Base-by-base conservation (phyloP, 2,797 vertebrate genomes). In the Smutsia gigantea region DNA sequence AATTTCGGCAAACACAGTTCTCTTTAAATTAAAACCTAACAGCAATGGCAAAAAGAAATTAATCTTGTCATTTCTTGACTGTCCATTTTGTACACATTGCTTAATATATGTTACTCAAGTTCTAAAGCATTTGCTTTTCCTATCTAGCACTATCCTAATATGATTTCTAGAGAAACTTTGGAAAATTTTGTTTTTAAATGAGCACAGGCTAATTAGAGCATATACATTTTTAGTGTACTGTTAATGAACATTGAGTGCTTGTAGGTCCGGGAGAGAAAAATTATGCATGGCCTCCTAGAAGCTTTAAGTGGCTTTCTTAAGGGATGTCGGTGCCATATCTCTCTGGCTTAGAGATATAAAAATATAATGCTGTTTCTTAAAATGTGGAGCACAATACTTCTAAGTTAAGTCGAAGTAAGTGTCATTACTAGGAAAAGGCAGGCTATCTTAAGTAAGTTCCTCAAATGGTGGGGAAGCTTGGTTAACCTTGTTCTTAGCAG, bases 81-180 rank as follows among this genome's bases (percentile, higher is more conserved):
- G 5, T 39, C 34, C 75, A 64, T 21, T 74, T 4, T 37, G 18
- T 49, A 23, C 7, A 49, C 15, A n/a, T 79, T 64, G 21, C 23
- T 86, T 37, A 78, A 61, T 71, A 13, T 87, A 63, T 46, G 42
- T 87, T 85, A 55, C 46, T 75, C 71, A 85, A 53, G 7, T 93
- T 57, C 86, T 59, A 84, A 96, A 95, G 71, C 7, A 18, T 64
- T 75, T 72, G 61, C 1, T 87, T 91, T 93, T 53, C 15, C 63
- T 93, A 21, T 37, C 12, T 90, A 91, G 79, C n/a, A 12, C 25
- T 93, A 55, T 0, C 7, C 42, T 87, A 92, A 59, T 71, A 27
- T 71, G 49, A 81, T 81, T 91, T 75, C 75, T 91, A 86, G 90
- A 93, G 74, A 39, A 78, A 77, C 17, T 74, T 83, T 68, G 82